Base-by-base conservation (phyloP, 2,113 vertebrate species). In the Ictidomys tridecemlineatus region DNA sequence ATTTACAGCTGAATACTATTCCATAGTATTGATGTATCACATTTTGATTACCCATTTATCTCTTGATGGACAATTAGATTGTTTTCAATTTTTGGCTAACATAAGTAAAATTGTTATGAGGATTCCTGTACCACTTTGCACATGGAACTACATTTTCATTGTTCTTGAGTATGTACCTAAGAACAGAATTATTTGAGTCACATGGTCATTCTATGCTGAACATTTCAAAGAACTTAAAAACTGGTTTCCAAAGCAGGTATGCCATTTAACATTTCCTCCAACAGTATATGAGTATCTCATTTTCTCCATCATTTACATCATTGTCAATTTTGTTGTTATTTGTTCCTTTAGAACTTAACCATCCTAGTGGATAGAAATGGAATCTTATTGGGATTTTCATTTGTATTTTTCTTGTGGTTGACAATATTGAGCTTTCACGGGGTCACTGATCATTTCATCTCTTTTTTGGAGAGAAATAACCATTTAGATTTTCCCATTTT, bases 1-100 rank as follows among this genome's bases (percentile, higher is more conserved):
- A 72, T 93, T 79, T 45, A 74, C n/a, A 79, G 65, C 48, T 90
- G 32, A 90, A 90, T 96, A 92, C n/a, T 96, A 94, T 63, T 91
- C 48, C 42, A 72, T 91, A 51, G 6, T 45, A n/a, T 12, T 26
- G 51, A 77, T 70, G 42, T 37, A 86, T 28, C 18, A 89, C 65
- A 63, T 80, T 84, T 83, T 90, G 37, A 88, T 89, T 92, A 85
- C 58, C 8, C 32, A 65, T 77, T 85, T 73, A 39, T 11, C 7
- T 85, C 4, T 72, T 65, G 20, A 34, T 91, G 8, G n/a, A 67
- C n/a, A 72, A 14, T 56, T 95, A 45, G 9, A 0, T 85, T 34
- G 0, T 30, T 69, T 77, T 22, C 16, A 39, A 32, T 77, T 87
- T 79, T 12, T 22, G 18, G 6, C 48, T 76, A 32, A 10, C 28